Conservation (phyloP, 1,140 invertebrate species). For the Pseudachorutes palmiensis region DNA sequence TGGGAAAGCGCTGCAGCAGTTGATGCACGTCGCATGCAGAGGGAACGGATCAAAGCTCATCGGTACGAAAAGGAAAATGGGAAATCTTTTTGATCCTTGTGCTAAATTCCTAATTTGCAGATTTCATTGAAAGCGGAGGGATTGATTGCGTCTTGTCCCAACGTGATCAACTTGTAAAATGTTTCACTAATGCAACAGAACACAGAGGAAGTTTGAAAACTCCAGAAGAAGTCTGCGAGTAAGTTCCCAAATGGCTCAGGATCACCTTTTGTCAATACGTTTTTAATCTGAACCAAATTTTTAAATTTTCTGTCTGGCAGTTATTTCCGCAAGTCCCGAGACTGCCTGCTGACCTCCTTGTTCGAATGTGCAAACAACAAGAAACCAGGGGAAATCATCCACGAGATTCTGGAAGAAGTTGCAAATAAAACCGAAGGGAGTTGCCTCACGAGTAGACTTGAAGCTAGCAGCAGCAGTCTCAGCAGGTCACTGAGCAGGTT, state of each 20-base stretch:
- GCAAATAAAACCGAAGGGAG: neutral
- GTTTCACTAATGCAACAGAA: neutral
- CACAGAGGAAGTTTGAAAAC: neutral
- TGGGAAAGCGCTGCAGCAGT: slow-evolving; percentile 13
- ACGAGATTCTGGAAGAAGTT: slow-evolving; percentile 10
- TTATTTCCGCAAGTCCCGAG: slow-evolving; percentile 4
- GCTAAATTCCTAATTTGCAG: slow-evolving; percentile 6
- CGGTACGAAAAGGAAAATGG: slow-evolving; percentile 2
- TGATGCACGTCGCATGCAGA: slow-evolving; percentile 2
- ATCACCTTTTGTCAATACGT: neutral
- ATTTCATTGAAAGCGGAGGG: slow-evolving; percentile 8
- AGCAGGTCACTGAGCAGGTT: too few species aligned
- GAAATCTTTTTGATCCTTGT: slow-evolving; percentile 6
- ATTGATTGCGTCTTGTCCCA: neutral
- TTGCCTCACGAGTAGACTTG: slow-evolving; percentile 1
- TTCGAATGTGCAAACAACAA: slow-evolving; percentile 1
- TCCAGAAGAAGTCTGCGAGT: slow-evolving; percentile 9
- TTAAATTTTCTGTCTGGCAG: neutral
- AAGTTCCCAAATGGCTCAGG: neutral
- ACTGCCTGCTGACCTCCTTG: neutral
- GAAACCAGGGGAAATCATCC: slow-evolving; percentile 10
- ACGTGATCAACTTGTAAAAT: neutral
- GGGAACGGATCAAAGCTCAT: slow-evolving; percentile 1
- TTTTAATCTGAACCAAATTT: neutral
- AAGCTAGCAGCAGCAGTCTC: neutral